Base-by-base conservation (phyloP, 2,888 invertebrate genomes). In the Oscheius sp. region DNA sequence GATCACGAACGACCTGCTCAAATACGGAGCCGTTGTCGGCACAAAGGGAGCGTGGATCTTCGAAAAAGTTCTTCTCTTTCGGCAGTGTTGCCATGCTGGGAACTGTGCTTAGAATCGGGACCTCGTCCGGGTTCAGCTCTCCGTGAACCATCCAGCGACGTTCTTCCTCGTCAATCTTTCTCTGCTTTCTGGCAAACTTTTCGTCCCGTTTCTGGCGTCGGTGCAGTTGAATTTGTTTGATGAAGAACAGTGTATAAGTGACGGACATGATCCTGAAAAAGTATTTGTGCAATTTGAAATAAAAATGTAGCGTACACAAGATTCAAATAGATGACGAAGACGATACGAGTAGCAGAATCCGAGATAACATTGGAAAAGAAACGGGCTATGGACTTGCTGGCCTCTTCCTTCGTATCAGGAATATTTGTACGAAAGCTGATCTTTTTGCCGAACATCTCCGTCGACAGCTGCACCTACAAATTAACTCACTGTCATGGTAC, bases 251-350 rank as follows among this genome's bases (percentile, higher is more conserved):
- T 2, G 37, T 50, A 32, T 70, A 70, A 10, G 57, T 60, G 35
- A 70, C 70, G 35, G 59, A 60, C 58, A 70, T 57, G 29, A 58
- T 48, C 32, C 70, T 70, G 32, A 10, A 59, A 48, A 21, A 21
- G 35, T 42, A 42, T 0, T 42, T 5, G 42, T 58, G 7, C 10
- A 55, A 57, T 9, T 35, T 13, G 13, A 2, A 11, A 33, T 10
- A 47, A 53, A 48, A 37, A 13, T n/a, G 13, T 21, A 58, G 42
- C 70, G 37, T 59, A 70, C 70, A 60, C 70, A 1, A 70, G 47
- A 48, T 70, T 70, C 47, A 70, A 29, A 32, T 70, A 70, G 13
- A 70, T 70, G n/a, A 70, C 48, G 42, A 70, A 70, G 21, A 70
- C 42, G 21, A 70, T 33, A 21, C 70, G 42, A 9, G 70, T 70